Base-by-base conservation (phyloP, 2,113 vertebrate genomes). In the Zosterops pallidus region DNA sequence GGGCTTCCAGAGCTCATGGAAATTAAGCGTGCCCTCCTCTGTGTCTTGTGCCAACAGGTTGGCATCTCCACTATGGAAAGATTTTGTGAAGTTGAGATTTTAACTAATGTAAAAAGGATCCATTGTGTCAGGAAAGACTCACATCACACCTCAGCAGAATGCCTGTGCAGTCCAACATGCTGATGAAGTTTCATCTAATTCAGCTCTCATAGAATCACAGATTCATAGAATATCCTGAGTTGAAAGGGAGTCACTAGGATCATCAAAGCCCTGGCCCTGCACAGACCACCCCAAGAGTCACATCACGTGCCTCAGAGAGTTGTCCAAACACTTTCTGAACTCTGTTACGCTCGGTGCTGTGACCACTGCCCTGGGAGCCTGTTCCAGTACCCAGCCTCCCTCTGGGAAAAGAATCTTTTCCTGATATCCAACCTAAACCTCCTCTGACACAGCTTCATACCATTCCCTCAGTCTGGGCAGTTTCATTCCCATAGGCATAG, bases 301-400 rank as follows among this genome's bases (percentile, higher is more conserved):
- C 28, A 39, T 12, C n/a, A 8, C 5, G 4, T 39, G 19, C 39
- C 28, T 62, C 3, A 46, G 33, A 53, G 33, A 4, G 0, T 4
- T 53, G 64, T 53, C 22, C 39, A 60, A 53, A 52, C 18, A 12
- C 26, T 52, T 59, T 25, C 22, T 77, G 18, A 69, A 5, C 9
- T 69, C 53, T 39, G 2, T 37, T 22, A 33, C 14, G 19, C 6
- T 57, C 52, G 12, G 6, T 53, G 39, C 39, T 46, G 22, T 52
- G 44, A 59, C 11, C 25, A 35, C 11, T 50, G 26, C 21, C 26
- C 53, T 12, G 33, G 18, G 6, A 53, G 12, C 15, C 26, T 69
- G 6, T 46, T 39, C 47, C 47, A 46, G 18, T 39, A 28, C 33
- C 39, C 28, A 37, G 2, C 1, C 22, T 53, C 5, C 8, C 19